Base-by-base conservation (phyloP, 2,888 invertebrate genomes). In the Ichneumon xanthorius region DNA sequence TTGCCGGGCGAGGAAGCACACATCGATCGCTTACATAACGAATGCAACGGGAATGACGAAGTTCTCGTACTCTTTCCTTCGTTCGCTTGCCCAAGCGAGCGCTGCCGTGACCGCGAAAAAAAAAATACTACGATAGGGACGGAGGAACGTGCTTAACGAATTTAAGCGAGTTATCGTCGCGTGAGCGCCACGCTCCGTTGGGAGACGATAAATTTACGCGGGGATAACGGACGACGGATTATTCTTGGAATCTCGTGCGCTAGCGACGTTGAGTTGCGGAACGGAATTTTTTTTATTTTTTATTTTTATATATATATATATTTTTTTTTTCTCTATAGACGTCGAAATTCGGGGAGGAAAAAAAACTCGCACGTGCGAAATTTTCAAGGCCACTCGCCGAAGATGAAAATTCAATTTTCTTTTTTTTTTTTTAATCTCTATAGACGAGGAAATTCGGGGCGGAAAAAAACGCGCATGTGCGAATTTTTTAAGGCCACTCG, bases 21-120 rank as follows among this genome's bases (percentile, higher is more conserved):
- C 26, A 50, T 70, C 70, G 70, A 70, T 70, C 50, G 26, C 50
- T 70, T 70, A 50, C 53, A 53, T 50, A 70, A 70, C 70, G 50
- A 14, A 30, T 50, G 53, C 19, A 22, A 22, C 19, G 22, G 50
- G 48, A 70, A 70, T 33, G 33, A 70, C 50, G 50, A 70, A 26
- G 70, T 30, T 70, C 26, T 50, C 4, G 30, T 53, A n/a, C 16
- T 26, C 3, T 48, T 30, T 48, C 22, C 22, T 30, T 40, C 33
- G 6, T 48, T 7, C 30, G 48, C 6, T 26, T 30, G 3, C 30
- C 26, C 26, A 0, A 26, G 26, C 2, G 2, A 26, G 26, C 26
- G 26, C 26, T 26, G 26, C 26, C 26, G 26, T 26, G 26, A 26
- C 26, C 26, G 26, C 26, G 26, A 26, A 26, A 3, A 26, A 26